phyloP scores from a whole-genome alignment of 2,888 invertebrate genomes.

The Horisme vitalbata region DNA sequence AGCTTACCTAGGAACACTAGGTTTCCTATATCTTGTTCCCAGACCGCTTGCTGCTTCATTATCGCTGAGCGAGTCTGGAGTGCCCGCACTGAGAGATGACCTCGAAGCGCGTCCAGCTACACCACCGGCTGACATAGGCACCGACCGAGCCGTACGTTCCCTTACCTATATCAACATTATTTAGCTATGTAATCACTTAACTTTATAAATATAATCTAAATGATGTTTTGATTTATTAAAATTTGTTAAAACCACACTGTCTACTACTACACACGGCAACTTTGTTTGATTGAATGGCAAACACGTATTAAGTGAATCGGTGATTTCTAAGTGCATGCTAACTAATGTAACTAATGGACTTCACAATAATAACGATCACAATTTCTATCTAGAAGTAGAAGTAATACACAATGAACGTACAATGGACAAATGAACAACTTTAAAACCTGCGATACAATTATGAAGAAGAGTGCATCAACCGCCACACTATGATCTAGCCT shows the following conservation, averaged over 20 bases:
- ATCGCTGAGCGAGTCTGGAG: conserved; percentile 94
- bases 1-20: conserved; percentile 80
- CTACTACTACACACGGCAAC: no score
- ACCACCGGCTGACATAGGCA: conserved; percentile 90
- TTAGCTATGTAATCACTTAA: conserved; percentile 18
- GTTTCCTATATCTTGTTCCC: conserved; percentile 86
- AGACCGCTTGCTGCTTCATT: conserved; percentile 91
- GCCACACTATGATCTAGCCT: conserved; percentile 67
- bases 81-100: conserved; percentile 92
- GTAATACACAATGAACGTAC: conserved; percentile 53
- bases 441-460: conserved; percentile 50
- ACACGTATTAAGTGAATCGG: background rate
- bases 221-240: conserved; percentile 4
- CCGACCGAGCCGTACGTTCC: conserved; percentile 95
- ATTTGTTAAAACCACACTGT: conserved; percentile 15
- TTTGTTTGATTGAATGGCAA: no score
- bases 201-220: background rate
- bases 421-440: conserved; percentile 52
- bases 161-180: conserved; percentile 86
- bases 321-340: conserved; percentile 54
- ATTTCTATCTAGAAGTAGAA: conserved; percentile 41
- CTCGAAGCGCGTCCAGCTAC: conserved; percentile 86
- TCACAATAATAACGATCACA: conserved; percentile 47
- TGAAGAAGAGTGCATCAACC: conserved; percentile 49
- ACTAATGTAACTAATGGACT: conserved; percentile 57